Base-by-base conservation (phyloP, 1,140 invertebrate genomes). In the Diuraphis noxia region DNA sequence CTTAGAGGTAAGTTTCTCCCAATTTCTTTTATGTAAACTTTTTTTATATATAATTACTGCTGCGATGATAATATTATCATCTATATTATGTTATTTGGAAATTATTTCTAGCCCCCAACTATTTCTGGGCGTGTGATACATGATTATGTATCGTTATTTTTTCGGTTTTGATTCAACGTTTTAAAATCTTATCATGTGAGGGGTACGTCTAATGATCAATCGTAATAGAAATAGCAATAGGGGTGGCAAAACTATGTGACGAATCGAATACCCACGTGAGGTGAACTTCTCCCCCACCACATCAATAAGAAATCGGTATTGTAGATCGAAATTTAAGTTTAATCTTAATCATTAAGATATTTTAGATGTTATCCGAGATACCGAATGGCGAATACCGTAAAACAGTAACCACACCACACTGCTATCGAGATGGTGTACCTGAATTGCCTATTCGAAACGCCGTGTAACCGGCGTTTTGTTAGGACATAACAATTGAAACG, bases 1-100 rank as follows among this genome's bases (percentile, higher is more conserved):
- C 94, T 98, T 38, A 95, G 97, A 95, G 97, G 97, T 97, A 95
- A 95, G 94, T 85, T 7, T 81, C 7, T 21, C 6, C 17, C 19
- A 36, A 79, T 36, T 2, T 63, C 5, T 5, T 7, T 10, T 23
- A 63, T n/a, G 13, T 72, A 72, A 72, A 30, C n/a, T 72, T 72
- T n/a, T 13, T 4, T 72, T 63, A 8, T 17, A 1, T 13, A 46
- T 46, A 17, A 46, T 46, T 46, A 46, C 43, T 19, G 46, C 19
- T 5, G 46, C 46, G 19, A 49, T 49, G 23, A 49, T n/a, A n/a
- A n/a, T n/a, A n/a, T 49, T 49, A 49, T 21, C 6, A 49, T n/a
- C 10, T 17, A 72, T 17, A n/a, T 63, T 4, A 72, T 34, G 6
- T n/a, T 49, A 49, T 49, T 49, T 49, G 19, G 21, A 23, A 49